Evolutionary conservation across 2,888 invertebrate genomes (phyloP).

Genomic region (Tachina grossa): DNA sequence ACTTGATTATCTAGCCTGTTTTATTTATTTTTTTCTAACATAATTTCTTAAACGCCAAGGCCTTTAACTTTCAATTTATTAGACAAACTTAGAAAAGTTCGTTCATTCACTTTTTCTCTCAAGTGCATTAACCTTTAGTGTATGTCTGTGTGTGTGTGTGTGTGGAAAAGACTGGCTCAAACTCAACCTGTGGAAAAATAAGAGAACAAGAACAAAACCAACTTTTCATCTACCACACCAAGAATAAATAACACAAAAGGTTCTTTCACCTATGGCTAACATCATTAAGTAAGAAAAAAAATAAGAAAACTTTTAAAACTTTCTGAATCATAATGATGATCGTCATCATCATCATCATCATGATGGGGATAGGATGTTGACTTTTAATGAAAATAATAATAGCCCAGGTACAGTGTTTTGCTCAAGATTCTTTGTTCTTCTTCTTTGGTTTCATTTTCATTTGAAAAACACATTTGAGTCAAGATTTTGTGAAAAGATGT

Average conservation of each 20-base stretch:
- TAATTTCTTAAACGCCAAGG: constrained; percentile 60
- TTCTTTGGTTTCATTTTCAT: constrained; percentile 75
- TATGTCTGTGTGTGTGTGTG: neutral
- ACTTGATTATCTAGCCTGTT: constrained; percentile 29
- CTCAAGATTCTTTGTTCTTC: constrained; percentile 60
- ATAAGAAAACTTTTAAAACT: neutral
- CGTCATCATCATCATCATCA: constrained; percentile 9
- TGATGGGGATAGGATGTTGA: constrained; percentile 59
- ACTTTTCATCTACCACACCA: constrained; percentile 35
- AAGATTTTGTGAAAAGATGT: constrained; percentile 55
- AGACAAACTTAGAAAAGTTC: constrained; percentile 66
- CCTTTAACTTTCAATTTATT: constrained; percentile 67
- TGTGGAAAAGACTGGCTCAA: constrained; percentile 32
- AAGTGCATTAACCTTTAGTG: constrained; percentile 73
- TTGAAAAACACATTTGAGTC: constrained; percentile 72
- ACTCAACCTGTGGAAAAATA: constrained; percentile 33
- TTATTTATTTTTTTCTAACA: constrained; percentile 31
- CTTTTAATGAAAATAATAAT: constrained; percentile 19
- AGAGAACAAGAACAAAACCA: constrained; percentile 45
- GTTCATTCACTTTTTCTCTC: constrained; percentile 74
- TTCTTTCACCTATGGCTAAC: constrained; percentile 64
- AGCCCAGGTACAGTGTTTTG: constrained; percentile 69
- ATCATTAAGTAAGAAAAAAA: constrained; percentile 24
- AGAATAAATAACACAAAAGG: constrained; percentile 41
- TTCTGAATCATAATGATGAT: constrained; percentile 24